Evolutionary conservation across 2,113 vertebrate genomes (phyloP).

Genomic region (Phycodurus eques): DNA sequence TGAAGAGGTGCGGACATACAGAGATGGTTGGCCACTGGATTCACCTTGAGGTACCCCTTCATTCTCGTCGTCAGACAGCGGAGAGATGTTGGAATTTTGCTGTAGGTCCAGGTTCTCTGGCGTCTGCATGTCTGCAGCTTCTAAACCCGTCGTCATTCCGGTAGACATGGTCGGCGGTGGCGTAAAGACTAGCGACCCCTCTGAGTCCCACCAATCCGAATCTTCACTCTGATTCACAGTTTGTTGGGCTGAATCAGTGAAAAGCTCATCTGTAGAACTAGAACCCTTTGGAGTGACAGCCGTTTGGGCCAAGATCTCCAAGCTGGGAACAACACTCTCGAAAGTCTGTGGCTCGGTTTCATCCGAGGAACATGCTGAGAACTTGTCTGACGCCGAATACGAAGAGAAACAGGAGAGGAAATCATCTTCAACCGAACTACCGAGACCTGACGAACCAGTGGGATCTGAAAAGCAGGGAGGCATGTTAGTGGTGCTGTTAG

Average conservation of each 20-base stretch:
- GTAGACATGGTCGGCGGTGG: not conserved
- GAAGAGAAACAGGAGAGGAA: conserved; percentile 51
- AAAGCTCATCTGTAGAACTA: not conserved
- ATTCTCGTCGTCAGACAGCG: not conserved
- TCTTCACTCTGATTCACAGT: conserved; percentile 20
- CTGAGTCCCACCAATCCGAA: not conserved
- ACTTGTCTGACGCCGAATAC: conserved; percentile 43
- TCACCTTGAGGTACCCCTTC: not conserved
- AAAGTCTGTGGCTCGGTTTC: conserved; percentile 31
- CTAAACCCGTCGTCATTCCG: not conserved
- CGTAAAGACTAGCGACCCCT: not conserved
- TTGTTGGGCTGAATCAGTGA: conserved; percentile 6
- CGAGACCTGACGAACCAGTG: conserved; percentile 41
- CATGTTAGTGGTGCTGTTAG: conserved; percentile 24
- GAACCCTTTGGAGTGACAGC: not conserved
- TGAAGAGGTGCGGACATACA: conserved; percentile 48
- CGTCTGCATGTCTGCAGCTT: not conserved
- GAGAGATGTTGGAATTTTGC: not conserved
- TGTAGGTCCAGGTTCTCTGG: conserved; percentile 2
- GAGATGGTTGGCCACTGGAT: conserved; percentile 6
- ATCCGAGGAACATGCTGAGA: conserved; percentile 42
- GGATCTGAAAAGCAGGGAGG: conserved; percentile 41
- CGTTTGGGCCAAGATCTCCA: conserved; percentile 16
- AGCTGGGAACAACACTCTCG: not conserved
- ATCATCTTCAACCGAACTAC: conserved; percentile 56